Conservation (phyloP, 2,797 vertebrate genomes). For the Gymnoscopelus microlampas region DNA sequence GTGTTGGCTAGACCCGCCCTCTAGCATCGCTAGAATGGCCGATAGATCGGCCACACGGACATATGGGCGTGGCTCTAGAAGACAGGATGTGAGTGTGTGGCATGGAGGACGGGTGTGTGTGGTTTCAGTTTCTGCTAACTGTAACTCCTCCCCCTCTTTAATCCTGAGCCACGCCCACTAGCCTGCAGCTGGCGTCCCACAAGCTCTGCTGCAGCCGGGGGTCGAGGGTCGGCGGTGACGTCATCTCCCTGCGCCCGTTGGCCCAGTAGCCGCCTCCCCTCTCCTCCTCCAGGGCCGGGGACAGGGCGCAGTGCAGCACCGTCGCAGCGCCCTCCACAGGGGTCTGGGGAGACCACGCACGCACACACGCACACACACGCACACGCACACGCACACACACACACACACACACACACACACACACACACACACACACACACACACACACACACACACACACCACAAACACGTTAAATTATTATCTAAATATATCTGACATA, state of each 20-base stretch:
- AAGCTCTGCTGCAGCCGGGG: constrained; percentile 81
- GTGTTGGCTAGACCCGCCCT: no score
- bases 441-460: constrained; percentile 10
- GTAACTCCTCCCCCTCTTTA: constrained; percentile 14
- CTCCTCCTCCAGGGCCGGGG: constrained; percentile 82
- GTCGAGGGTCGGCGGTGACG: constrained; percentile 77
- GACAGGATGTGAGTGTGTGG: no score
- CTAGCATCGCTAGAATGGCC: no score
- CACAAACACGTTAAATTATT: not conserved
- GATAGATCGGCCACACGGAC: no score
- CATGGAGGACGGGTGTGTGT: no score
- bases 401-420: constrained; percentile 8
- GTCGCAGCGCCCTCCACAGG: constrained; percentile 86
- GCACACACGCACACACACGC: constrained; percentile 6
- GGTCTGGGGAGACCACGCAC: constrained; percentile 72
- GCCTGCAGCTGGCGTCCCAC: constrained; percentile 84
- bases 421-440: constrained; percentile 8
- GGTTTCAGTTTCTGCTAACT: not conserved
- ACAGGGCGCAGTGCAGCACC: constrained; percentile 79
- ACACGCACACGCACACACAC: not conserved
- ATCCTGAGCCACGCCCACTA: constrained; percentile 65
- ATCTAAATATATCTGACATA: not conserved
- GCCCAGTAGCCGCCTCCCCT: constrained; percentile 83
- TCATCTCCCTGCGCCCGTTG: constrained; percentile 80
- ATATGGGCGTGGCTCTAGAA: no score